Conservation (phyloP, 2,797 vertebrate species). For the Staurois parvus region DNA sequence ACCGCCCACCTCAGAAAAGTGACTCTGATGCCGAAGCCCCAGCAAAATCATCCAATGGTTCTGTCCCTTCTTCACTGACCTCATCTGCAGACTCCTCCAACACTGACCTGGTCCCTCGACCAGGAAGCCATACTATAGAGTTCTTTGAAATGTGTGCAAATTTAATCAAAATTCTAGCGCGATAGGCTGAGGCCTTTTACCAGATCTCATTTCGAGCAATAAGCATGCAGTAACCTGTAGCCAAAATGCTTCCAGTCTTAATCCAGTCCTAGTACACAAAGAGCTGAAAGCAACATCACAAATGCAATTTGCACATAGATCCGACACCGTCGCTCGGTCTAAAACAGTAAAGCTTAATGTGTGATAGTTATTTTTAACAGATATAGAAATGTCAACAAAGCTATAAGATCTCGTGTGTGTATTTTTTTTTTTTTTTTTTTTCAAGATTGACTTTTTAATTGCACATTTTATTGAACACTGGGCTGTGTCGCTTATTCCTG, state of each 20-base stretch:
- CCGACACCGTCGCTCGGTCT: slow-evolving; percentile 65
- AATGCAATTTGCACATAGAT: slow-evolving; percentile 73
- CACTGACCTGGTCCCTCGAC: slow-evolving; percentile 82
- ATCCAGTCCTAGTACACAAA: slow-evolving; percentile 82
- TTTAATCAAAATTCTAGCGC: slow-evolving; percentile 99
- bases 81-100: slow-evolving; percentile 90
- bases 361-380: slow-evolving; percentile 64
- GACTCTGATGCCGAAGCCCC: slow-evolving; percentile 83
- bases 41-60: slow-evolving; percentile 84
- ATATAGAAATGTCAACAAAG: slow-evolving; percentile 42
- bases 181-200: slow-evolving; percentile 83
- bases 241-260: slow-evolving; percentile 84
- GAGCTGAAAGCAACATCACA: slow-evolving; percentile 76
- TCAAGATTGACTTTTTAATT: slow-evolving; percentile 65
- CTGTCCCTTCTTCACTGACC: slow-evolving; percentile 90
- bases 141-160: slow-evolving; percentile 99
- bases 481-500: slow-evolving; percentile 67
- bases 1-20: slow-evolving; percentile 85
- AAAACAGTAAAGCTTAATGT: slow-evolving; percentile 70
- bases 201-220: slow-evolving; percentile 95
- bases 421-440: slow-evolving; percentile 19
- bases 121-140: slow-evolving; percentile 98
- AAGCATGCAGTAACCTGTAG: slow-evolving; percentile 92
- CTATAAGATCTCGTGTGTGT: slow-evolving; percentile 32
- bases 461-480: slow-evolving; percentile 71